Evolutionary conservation across 2,888 invertebrate species (phyloP), one percentile per base, ranked within the genome.

Genomic region (Agriotes lineatus): DNA sequence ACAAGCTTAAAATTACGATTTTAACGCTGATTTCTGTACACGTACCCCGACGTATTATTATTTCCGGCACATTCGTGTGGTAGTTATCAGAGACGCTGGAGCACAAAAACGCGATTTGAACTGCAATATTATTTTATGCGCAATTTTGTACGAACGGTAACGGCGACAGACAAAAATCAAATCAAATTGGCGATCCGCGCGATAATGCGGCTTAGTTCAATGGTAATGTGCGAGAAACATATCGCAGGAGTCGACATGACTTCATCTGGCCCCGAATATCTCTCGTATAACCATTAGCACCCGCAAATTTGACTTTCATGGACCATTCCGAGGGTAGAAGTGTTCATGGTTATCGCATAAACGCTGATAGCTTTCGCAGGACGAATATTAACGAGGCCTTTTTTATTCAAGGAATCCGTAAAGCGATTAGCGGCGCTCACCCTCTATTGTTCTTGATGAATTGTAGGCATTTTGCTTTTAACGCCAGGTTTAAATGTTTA

Each of bases 281-380:
- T 67, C 57, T 44, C 48, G 59, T 44, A 68, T 68, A 68, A 52
- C 68, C 63, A 68, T 68, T 68, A 68, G 63, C 52, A 59, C 44
- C 59, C 58, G 48, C 69, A 69, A 69, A 69, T 69, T 69, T 64
- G 69, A 64, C 60, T 69, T 69, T 69, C 69, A 69, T 69, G 63
- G 69, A 60, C 64, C 64, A 69, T 65, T 69, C 60, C 44, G 52
- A 59, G 56, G 59, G 60, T 60, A 60, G 48, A 57, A 60, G 69
- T 69, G 69, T 65, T 69, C 61, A 63, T 63, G 48, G 69, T 69
- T 69, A 69, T 65, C 64, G 64, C 64, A 56, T 69, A 64, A 69
- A 65, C 48, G 69, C 59, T 68, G 65, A 69, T 69, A 69, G 65
- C 69, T 60, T 56, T 65, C 64, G 65, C 57, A 39, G 45, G 35